Percentiles rank a stretch among this genome's conserved stretches.
Conservation (phyloP, 92 coral and sea anemone species). For the Epizoanthus stellaris region DNA sequence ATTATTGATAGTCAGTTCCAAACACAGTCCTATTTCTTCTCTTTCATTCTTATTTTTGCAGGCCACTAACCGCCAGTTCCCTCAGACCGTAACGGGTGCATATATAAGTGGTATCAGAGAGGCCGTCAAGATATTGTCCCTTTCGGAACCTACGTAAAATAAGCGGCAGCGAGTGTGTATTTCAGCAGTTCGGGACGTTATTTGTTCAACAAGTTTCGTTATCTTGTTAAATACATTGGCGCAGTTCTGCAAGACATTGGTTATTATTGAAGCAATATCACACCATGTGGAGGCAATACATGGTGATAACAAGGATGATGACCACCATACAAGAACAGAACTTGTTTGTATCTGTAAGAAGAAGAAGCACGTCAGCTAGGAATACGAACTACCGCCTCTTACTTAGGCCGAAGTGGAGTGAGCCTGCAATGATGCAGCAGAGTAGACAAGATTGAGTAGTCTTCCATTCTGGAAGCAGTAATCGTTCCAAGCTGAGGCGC, state of each 20-base stretch:
- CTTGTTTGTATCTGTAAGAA: not conserved
- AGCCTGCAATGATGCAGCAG: slow-evolving; percentile 1
- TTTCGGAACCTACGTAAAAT: slow-evolving; percentile 17
- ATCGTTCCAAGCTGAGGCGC: not conserved
- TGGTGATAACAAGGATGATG: not conserved
- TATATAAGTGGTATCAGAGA: slow-evolving; percentile 94
- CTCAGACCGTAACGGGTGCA: slow-evolving; percentile 99
- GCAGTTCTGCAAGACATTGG: not conserved
- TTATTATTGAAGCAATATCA: not conserved
- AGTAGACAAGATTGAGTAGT: too few relatives aligned
- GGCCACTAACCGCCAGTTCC: slow-evolving; percentile 99
- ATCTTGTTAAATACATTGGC: not conserved
- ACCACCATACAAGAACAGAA: not conserved
- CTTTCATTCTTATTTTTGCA: slow-evolving; percentile 20
- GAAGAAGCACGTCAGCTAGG: not conserved
- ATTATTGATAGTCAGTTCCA: not conserved
- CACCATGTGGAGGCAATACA: not conserved
- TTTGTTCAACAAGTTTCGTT: not conserved
- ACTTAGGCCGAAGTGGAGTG: not conserved
- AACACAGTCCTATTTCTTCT: not conserved
- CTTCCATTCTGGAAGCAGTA: not conserved
- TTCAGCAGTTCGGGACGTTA: not conserved
- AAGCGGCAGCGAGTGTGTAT: not conserved
- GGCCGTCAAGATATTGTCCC: slow-evolving; percentile 84
- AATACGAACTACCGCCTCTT: not conserved